These are phyloP conservation scores for Pocota personata DNA, from an alignment of 2,888 invertebrate genomes.

Conservation along the genomic window DNA sequence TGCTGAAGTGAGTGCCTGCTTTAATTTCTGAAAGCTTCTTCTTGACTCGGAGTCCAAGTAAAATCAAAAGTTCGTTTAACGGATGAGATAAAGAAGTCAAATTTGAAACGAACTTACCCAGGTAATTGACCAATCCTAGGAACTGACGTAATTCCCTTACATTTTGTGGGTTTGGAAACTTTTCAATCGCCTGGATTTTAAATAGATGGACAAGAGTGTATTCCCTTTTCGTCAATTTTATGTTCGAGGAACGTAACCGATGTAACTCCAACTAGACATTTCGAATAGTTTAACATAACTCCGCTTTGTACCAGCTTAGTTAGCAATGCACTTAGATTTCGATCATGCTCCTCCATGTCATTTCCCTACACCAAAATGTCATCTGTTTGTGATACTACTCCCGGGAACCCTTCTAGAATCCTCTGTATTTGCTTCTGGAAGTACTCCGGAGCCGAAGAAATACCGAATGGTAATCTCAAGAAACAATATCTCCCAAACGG, in stretches of 20 bases:
- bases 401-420: too few species aligned
- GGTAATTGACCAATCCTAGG: constrained; percentile 30
- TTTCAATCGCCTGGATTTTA: constrained; percentile 42
- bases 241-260: constrained; percentile 38
- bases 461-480: constrained; percentile 8
- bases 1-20: too few species aligned
- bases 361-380: too few species aligned
- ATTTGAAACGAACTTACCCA: constrained; percentile 45
- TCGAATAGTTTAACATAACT: constrained; percentile 21
- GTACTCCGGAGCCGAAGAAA: too few species aligned
- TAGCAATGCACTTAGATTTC: constrained; percentile 15
- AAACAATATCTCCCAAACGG: constrained; percentile 15
- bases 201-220: constrained; percentile 10
- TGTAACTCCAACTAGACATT: constrained; percentile 20
- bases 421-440: too few species aligned
- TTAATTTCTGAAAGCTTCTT: constrained; percentile 2
- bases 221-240: too few species aligned
- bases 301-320: constrained; percentile 13
- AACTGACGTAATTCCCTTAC: constrained; percentile 37
- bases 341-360: too few species aligned
- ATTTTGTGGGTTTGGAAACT: constrained; percentile 12
- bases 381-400: too few species aligned
- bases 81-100: constrained; percentile 18
- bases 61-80: constrained; percentile 31
- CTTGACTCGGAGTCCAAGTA: not conserved